Conservation (phyloP, 2,113 vertebrate species). For the Naja naja region DNA sequence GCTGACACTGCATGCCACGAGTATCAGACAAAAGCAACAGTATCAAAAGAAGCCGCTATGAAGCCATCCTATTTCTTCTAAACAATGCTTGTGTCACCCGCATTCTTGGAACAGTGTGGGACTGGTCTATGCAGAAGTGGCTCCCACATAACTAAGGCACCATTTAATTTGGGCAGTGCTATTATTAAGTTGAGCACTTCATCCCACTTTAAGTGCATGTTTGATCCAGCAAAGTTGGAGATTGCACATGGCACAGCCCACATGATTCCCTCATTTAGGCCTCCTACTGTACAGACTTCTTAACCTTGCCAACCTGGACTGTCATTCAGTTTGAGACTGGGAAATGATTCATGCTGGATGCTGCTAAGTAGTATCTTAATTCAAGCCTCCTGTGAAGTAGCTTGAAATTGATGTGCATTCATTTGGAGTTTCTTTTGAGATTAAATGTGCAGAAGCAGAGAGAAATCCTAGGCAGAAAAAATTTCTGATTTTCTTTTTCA, state of each 20-base stretch:
- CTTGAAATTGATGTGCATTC: background rate
- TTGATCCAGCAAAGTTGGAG: background rate
- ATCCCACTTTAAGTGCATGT: background rate
- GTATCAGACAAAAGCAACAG: background rate
- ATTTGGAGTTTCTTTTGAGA: background rate
- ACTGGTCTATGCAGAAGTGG: background rate
- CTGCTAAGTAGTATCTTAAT: background rate
- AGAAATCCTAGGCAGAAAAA: background rate
- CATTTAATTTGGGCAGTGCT: background rate
- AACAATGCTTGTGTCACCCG: background rate
- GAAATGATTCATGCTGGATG: constrained; percentile 7
- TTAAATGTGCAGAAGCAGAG: background rate
- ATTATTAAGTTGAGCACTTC: background rate
- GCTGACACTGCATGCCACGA: background rate
- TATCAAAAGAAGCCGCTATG: background rate
- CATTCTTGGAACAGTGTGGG: background rate
- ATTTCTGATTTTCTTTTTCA: background rate
- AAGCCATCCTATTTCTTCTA: background rate
- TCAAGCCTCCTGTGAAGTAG: background rate
- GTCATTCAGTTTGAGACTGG: constrained; percentile 4
- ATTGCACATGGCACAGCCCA: background rate
- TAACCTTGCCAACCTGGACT: background rate
- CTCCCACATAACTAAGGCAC: background rate
- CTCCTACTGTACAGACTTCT: background rate
- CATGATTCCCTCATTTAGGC: background rate